Evolutionary conservation across 53 echinoderm and acorn worm species (phyloP).

Genomic region (Crossaster papposus): DNA sequence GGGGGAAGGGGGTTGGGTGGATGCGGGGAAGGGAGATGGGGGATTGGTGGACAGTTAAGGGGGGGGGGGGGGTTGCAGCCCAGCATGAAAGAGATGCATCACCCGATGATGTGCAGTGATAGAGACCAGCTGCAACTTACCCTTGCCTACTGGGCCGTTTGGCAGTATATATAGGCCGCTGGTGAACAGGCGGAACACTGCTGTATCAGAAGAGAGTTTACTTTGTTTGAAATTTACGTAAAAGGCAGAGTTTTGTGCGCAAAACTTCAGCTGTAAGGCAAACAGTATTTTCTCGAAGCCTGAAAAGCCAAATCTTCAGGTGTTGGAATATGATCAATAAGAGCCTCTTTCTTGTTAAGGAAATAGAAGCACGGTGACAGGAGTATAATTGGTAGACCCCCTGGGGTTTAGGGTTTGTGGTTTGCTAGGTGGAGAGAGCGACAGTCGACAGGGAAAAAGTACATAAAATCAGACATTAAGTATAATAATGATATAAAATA

Average conservation of each 20-base stretch:
- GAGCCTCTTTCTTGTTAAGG: background rate
- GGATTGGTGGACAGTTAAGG: no score
- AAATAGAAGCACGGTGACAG: background rate
- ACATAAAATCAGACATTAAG: no score
- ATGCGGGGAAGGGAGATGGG: no score
- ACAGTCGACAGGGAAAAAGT: no score
- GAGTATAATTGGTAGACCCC: background rate
- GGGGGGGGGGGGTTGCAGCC: no score
- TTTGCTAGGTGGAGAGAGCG: no score
- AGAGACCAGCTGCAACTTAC: constrained; percentile 20
- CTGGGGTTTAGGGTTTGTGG: background rate
- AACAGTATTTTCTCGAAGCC: no score
- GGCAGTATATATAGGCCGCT: constrained; percentile 8
- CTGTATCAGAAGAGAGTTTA: constrained; percentile 36
- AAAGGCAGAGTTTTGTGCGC: no score
- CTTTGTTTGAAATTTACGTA: background rate
- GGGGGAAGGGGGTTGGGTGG: no score
- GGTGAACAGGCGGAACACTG: background rate
- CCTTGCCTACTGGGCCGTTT: constrained; percentile 47
- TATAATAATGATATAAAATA: no score
- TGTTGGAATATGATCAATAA: background rate
- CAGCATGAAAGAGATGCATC: no score
- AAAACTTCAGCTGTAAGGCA: no score
- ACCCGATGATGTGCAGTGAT: background rate
- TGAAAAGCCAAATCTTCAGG: background rate